Conservation (phyloP, 1,140 invertebrate species). For the Proales similis region DNA sequence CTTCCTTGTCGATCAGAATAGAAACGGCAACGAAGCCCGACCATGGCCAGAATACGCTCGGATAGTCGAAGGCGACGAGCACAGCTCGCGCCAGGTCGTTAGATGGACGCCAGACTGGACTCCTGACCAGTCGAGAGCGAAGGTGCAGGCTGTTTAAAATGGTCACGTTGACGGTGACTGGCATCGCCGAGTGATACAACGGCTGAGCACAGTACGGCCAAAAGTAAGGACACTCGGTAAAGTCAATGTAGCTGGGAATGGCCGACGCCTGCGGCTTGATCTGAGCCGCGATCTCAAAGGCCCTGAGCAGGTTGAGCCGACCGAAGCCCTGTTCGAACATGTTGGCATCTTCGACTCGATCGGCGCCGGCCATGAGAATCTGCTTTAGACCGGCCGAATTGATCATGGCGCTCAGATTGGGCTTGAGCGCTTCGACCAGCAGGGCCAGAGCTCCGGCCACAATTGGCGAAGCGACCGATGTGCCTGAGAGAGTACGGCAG, state of each 20-base stretch:
- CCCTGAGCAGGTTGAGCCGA: slow-evolving; percentile 77
- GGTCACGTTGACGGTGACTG: slow-evolving; percentile 78
- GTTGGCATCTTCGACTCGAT: slow-evolving; percentile 71
- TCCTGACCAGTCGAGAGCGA: slow-evolving; percentile 9
- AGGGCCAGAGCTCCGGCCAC: slow-evolving; percentile 84
- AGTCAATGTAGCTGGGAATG: slow-evolving; percentile 70
- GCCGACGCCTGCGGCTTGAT: slow-evolving; percentile 72
- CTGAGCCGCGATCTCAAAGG: slow-evolving; percentile 69
- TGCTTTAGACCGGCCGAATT: slow-evolving; percentile 92
- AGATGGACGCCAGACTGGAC: slow-evolving; percentile 79
- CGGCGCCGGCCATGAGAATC: slow-evolving; percentile 76
- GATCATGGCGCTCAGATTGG: slow-evolving; percentile 55
- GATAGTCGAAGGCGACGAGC: slow-evolving; percentile 61
- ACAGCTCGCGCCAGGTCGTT: too few relatives aligned
- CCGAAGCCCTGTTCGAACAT: slow-evolving; percentile 97
- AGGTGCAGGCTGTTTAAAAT: slow-evolving; percentile 63
- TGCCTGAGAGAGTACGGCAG: slow-evolving; percentile 76
- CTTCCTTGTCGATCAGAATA: slow-evolving; percentile 61
- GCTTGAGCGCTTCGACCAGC: slow-evolving; percentile 61
- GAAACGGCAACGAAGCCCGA: slow-evolving; percentile 82
- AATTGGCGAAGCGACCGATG: slow-evolving; percentile 88
- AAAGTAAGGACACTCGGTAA: slow-evolving; percentile 90
- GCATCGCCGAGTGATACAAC: slow-evolving; percentile 74
- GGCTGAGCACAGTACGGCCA: slow-evolving; percentile 96
- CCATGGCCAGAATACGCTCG: slow-evolving; percentile 87